A percentile compares a stretch with the other conserved stretches of the same genome.
These are phyloP conservation scores for Lysiphlebus fabarum DNA, from an alignment of 1,140 invertebrate genomes.

Conservation along the genomic window DNA sequence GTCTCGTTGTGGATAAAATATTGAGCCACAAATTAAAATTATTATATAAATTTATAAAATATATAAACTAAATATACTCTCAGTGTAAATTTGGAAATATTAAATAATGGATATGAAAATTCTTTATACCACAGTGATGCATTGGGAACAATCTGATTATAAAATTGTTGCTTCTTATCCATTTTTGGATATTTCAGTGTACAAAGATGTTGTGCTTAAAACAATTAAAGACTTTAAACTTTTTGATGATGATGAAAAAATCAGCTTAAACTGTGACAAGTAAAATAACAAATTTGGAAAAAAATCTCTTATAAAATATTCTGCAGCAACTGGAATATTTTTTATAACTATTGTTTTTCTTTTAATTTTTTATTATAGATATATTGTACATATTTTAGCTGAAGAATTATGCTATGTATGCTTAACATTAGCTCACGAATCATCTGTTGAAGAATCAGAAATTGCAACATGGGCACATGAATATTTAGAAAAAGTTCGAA, in stretches of 20 bases:
- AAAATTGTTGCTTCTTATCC: slow-evolving; percentile 38
- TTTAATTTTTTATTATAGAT: slow-evolving; percentile 27
- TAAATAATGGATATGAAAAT: slow-evolving; percentile 27
- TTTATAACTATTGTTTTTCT: neutral
- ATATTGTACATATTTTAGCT: slow-evolving; percentile 35
- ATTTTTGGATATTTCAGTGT: slow-evolving; percentile 17
- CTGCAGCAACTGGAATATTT: neutral
- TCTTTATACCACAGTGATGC: slow-evolving; percentile 34
- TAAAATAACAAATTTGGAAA: too few relatives aligned
- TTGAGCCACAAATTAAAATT: too few relatives aligned
- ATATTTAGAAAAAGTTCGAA: slow-evolving; percentile 36
- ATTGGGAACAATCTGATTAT: slow-evolving; percentile 33
- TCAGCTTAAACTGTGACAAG: slow-evolving; percentile 37
- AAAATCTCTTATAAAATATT: neutral
- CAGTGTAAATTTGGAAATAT: neutral
- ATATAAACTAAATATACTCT: neutral
- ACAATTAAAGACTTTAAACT: slow-evolving; percentile 27
- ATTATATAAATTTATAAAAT: too few relatives aligned
- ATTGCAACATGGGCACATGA: slow-evolving; percentile 30
- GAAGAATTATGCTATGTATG: slow-evolving; percentile 38
- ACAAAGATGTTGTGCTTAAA: slow-evolving; percentile 29
- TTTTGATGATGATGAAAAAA: slow-evolving; percentile 35
- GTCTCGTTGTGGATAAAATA: neutral
- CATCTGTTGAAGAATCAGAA: slow-evolving; percentile 21
- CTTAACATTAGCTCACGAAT: slow-evolving; percentile 32